Conservation (phyloP, 2,113 vertebrate species). For the Hemiprocne comata region DNA sequence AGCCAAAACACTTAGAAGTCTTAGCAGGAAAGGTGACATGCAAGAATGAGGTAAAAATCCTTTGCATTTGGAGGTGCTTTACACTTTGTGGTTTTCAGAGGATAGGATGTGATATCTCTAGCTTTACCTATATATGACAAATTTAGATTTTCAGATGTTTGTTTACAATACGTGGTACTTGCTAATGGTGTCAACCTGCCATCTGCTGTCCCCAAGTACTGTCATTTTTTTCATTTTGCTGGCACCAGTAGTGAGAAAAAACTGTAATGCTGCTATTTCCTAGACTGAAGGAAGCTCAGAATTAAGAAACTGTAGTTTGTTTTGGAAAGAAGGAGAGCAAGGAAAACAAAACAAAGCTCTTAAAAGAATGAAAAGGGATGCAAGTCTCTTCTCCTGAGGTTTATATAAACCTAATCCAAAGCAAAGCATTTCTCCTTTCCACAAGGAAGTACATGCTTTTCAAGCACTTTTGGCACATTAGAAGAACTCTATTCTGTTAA, state of each 20-base stretch:
- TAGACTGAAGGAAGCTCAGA: background rate
- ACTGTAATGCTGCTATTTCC: background rate
- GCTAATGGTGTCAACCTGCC: background rate
- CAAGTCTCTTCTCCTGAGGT: background rate
- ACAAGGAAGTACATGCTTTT: background rate
- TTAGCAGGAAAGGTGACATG: constrained; percentile 53
- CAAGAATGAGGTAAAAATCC: constrained; percentile 36
- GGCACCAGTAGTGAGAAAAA: background rate
- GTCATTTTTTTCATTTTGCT: background rate
- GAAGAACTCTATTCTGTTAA: background rate
- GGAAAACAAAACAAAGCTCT: constrained; percentile 15
- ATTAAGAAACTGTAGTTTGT: background rate
- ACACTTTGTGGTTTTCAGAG: background rate
- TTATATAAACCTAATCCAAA: background rate
- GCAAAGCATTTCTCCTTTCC: background rate
- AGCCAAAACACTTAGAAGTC: constrained; percentile 59
- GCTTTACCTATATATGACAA: background rate
- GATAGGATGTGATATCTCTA: background rate
- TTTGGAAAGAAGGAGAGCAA: background rate
- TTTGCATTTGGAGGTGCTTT: background rate
- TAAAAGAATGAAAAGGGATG: background rate
- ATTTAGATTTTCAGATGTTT: background rate
- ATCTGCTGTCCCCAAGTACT: background rate
- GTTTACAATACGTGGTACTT: background rate
- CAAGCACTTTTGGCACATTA: background rate